These are phyloP conservation scores for Coregonus sp. DNA, from an alignment of 2,797 vertebrate genomes.

Conservation along the genomic window DNA sequence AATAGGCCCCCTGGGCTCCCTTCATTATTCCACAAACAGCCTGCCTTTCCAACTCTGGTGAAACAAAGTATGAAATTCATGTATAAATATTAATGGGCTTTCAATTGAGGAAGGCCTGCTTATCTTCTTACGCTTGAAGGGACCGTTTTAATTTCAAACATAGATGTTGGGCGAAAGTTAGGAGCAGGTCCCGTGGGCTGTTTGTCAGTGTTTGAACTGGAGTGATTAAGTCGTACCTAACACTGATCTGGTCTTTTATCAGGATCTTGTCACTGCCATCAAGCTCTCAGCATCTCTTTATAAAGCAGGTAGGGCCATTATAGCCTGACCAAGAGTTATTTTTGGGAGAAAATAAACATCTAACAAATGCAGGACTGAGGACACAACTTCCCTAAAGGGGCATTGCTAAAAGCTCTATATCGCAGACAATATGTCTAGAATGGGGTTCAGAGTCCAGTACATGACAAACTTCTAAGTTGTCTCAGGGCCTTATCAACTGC, in stretches of 20 bases:
- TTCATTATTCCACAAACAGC: constrained; percentile 4
- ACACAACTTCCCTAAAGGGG: not conserved
- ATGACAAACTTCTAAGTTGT: not conserved
- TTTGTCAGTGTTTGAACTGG: not conserved
- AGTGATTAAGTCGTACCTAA: not conserved
- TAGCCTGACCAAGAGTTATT: not conserved
- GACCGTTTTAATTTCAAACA: not conserved
- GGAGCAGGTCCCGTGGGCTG: not conserved
- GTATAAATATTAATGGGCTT: constrained; percentile 14
- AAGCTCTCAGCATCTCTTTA: not conserved
- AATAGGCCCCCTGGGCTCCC: not conserved
- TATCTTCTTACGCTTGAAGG: not conserved
- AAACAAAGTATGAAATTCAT: constrained; percentile 12
- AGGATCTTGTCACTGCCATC: not conserved
- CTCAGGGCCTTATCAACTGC: not conserved
- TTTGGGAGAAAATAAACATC: not conserved
- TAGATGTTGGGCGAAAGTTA: not conserved
- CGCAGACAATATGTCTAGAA: not conserved
- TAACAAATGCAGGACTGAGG: not conserved
- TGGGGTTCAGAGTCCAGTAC: not conserved
- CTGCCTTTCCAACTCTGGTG: not conserved
- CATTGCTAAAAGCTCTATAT: not conserved
- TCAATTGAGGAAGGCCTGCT: not conserved
- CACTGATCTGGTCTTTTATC: not conserved
- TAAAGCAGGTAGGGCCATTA: not conserved